Conservation (phyloP, 2,797 vertebrate species). For the Hippoglossus hippoglossus region DNA sequence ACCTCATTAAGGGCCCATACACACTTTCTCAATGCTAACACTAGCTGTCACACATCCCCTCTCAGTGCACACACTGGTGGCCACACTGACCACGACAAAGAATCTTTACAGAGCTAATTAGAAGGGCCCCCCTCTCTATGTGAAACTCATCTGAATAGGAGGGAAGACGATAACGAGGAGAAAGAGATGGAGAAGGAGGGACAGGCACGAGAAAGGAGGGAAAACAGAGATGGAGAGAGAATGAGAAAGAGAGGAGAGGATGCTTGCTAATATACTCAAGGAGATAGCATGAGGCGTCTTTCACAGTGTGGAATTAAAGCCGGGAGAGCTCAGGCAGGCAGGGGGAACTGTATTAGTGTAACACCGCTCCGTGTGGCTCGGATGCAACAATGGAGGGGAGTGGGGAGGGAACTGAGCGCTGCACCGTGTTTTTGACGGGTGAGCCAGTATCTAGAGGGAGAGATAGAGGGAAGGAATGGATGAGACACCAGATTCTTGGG, state of each 20-base stretch:
- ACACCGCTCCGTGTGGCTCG: conserved; percentile 63
- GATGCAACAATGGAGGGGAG: conserved; percentile 57
- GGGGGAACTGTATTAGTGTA: conserved; percentile 80
- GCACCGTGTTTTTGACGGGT: conserved; percentile 69
- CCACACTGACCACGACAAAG: conserved; percentile 78
- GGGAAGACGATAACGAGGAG: conserved; percentile 70
- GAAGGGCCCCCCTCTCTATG: conserved; percentile 78
- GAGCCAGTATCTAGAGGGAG: conserved; percentile 59
- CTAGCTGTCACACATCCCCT: conserved; percentile 80
- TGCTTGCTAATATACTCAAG: conserved; percentile 57
- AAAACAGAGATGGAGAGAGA: conserved; percentile 32
- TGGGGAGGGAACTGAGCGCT: conserved; percentile 73
- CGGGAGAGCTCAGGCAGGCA: conserved; percentile 61
- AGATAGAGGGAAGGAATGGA: conserved; percentile 57
- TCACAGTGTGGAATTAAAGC: conserved; percentile 69
- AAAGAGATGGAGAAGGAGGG: conserved; percentile 61
- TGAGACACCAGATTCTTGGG: conserved; percentile 54
- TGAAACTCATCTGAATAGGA: conserved; percentile 82
- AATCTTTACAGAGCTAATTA: conserved; percentile 87
- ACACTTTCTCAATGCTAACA: conserved; percentile 80
- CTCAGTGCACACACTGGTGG: conserved; percentile 80
- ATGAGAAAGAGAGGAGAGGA: conserved; percentile 43
- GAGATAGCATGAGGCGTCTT: conserved; percentile 47
- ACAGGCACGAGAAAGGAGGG: conserved; percentile 52
- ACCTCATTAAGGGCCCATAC: conserved; percentile 82